Base-by-base conservation (phyloP, 2,888 invertebrate species). In the Junonia oenone region DNA sequence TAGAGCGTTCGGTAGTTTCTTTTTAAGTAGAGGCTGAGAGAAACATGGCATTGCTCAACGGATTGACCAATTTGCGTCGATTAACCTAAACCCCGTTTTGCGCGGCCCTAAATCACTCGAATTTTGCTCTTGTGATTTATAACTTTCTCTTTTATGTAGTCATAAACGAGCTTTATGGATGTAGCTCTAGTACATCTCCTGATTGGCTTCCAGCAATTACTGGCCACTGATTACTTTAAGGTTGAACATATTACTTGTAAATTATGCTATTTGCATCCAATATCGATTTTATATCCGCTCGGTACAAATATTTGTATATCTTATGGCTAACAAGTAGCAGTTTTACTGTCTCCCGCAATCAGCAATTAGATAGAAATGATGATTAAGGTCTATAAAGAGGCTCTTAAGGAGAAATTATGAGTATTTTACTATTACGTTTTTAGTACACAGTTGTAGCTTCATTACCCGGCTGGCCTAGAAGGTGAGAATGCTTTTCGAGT, bases 11-110 rank as follows among this genome's bases (percentile, higher is more conserved):
- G 45, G 33, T 35, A 53, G 57, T 61, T 58, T 59, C 56, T 62
- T 65, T 63, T 63, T 67, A 68, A 67, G 63, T 62, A 54, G 59
- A 64, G 59, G 59, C 55, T 47, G 55, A 61, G 67, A 66, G 68
- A 68, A 66, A 69, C 68, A 69, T 68, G 53, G 65, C 54, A 61
- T 66, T 64, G 63, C 64, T 67, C 63, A 67, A 67, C 63, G 58
- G 66, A 66, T 70, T 66, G 69, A 68, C 69, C 71, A 68, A 68
- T 69, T 69, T 67, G 65, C 67, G 67, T 66, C 65, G 63, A 65
- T 68, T 65, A 66, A 67, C 70, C 70, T 65, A 68, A 68, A 65
- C 63, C 60, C 62, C 61, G 49, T 57, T 64, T 59, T 58, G 58
- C 51, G 56, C 45, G 56, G 63, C 63, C 63, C 65, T 63, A 63